Evolutionary conservation across 1,140 invertebrate genomes (phyloP).

Genomic region (Ips nitidus): DNA sequence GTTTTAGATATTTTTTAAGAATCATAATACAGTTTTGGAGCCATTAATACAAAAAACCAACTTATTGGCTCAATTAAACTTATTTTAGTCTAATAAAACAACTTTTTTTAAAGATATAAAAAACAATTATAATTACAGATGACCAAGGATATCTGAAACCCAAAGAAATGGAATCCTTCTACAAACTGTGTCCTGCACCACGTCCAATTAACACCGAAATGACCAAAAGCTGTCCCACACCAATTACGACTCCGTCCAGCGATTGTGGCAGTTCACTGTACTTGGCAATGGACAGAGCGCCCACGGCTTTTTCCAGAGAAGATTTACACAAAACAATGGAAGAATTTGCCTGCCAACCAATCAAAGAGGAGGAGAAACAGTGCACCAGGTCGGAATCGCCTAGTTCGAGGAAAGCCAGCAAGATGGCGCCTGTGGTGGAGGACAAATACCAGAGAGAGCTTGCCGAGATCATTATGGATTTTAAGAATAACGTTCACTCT

Average conservation of each 20-base stretch:
- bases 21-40: too few relatives aligned
- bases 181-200: slow-evolving; percentile 44
- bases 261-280: slow-evolving; percentile 35
- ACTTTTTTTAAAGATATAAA: too few relatives aligned
- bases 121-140: slow-evolving; percentile 33
- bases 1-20: too few relatives aligned
- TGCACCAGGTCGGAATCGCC: neutral
- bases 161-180: slow-evolving; percentile 40
- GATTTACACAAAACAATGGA: slow-evolving; percentile 3
- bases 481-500: slow-evolving; percentile 85
- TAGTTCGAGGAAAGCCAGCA: neutral
- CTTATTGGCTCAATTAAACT: too few relatives aligned
- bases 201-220: slow-evolving; percentile 36
- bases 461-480: slow-evolving; percentile 84
- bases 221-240: slow-evolving; percentile 13
- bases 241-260: slow-evolving; percentile 24
- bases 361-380: neutral
- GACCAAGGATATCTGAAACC: slow-evolving; percentile 58
- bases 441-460: slow-evolving; percentile 72
- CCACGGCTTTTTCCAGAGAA: slow-evolving; percentile 19
- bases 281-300: slow-evolving; percentile 40
- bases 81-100: too few relatives aligned
- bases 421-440: slow-evolving; percentile 38
- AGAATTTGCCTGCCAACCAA: neutral
- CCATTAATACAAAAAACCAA: too few relatives aligned